Conservation (phyloP, 2,888 invertebrate genomes). For the Scaptomyza cyrtandrae region DNA sequence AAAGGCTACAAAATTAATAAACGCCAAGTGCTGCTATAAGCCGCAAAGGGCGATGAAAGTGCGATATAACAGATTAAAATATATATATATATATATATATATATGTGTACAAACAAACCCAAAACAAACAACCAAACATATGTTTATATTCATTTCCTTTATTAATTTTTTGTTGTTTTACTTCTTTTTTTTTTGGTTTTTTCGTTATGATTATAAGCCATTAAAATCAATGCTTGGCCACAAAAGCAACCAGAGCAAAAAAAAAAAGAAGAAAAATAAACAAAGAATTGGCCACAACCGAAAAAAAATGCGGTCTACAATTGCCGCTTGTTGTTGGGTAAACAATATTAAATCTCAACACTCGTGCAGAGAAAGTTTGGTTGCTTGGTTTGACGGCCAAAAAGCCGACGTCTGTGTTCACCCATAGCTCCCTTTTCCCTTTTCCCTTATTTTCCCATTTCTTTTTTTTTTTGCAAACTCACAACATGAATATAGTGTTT, state of each 20-base stretch:
- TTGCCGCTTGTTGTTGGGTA: constrained; percentile 56
- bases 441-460: constrained; percentile 7
- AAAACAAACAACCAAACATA: background rate
- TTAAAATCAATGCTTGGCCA: constrained; percentile 70
- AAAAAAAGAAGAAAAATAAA: background rate
- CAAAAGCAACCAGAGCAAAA: constrained; percentile 1
- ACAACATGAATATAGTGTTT: constrained; percentile 37
- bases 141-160: constrained; percentile 46
- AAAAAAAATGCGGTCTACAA: constrained; percentile 52
- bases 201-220: constrained; percentile 60
- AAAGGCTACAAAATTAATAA: constrained; percentile 65
- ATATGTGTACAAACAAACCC: background rate
- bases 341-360: constrained; percentile 80
- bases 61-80: constrained; percentile 47
- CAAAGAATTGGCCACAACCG: constrained; percentile 35
- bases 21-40: constrained; percentile 66
- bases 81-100: background rate
- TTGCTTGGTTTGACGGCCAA: constrained; percentile 50
- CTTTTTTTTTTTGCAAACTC: constrained; percentile 61
- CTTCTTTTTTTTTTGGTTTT: constrained; percentile 2
- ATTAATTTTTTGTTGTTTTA: constrained; percentile 51
- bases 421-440: constrained; percentile 32
- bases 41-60: constrained; percentile 71
- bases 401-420: constrained; percentile 27
- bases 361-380: constrained; percentile 74